Evolutionary conservation across 2,888 invertebrate species (phyloP).

Genomic region (Dicyrtoma fusca): DNA sequence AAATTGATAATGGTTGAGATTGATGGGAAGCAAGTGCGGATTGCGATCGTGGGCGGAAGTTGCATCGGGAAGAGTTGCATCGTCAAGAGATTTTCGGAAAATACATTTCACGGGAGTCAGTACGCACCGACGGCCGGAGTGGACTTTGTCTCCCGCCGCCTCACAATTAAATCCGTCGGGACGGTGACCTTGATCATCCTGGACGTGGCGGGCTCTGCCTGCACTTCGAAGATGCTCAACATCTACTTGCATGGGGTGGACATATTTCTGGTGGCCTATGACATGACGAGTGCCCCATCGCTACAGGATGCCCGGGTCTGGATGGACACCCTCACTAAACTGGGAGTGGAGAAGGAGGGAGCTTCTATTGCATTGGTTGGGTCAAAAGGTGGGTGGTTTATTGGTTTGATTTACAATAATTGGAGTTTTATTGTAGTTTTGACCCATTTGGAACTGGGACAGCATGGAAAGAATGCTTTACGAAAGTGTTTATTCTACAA

Average conservation of each 20-base stretch:
- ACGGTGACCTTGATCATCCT: conserved; percentile 50
- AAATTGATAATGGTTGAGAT: conserved; percentile 33
- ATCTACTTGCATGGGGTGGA: conserved; percentile 53
- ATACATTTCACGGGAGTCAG: conserved; percentile 52
- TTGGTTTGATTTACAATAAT: neutral
- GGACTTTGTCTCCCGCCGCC: conserved; percentile 49
- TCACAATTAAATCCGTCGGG: conserved; percentile 48
- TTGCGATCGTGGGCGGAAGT: conserved; percentile 49
- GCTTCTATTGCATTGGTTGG: conserved; percentile 51
- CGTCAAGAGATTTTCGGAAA: conserved; percentile 52
- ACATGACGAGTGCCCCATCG: conserved; percentile 51
- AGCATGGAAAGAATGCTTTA: no score
- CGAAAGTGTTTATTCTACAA: no score
- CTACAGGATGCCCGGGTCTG: conserved; percentile 51
- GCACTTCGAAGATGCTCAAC: conserved; percentile 51
- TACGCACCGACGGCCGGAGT: conserved; percentile 52
- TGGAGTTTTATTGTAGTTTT: neutral
- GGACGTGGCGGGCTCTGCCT: conserved; percentile 49
- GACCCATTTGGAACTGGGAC: no score
- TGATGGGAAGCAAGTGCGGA: conserved; percentile 51
- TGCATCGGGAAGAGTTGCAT: conserved; percentile 54
- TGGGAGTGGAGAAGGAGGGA: conserved; percentile 40
- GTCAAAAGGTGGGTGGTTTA: conserved; percentile 41
- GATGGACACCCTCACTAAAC: conserved; percentile 44
- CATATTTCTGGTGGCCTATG: conserved; percentile 51